Conservation (phyloP, 2,797 vertebrate species). For the Phataginus tricuspis region DNA sequence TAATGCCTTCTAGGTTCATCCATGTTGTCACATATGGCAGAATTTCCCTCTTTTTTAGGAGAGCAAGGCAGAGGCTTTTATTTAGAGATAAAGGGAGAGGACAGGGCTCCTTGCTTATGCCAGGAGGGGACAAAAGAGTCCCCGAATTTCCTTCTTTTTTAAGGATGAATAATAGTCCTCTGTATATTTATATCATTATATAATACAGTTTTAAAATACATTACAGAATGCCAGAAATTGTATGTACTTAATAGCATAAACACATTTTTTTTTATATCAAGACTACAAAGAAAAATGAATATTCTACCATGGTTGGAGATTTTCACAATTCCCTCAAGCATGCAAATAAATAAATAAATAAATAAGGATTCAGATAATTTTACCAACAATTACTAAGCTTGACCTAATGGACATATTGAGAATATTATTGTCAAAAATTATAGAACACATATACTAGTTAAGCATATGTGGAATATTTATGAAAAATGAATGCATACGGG, state of each 20-base stretch:
- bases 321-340: constrained; percentile 31
- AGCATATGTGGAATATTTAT: not conserved
- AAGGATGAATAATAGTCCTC: not conserved
- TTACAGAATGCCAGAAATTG: constrained; percentile 5
- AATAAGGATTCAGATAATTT: not conserved
- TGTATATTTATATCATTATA: not conserved
- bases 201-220: not conserved
- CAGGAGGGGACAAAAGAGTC: too few species aligned
- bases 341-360: not conserved
- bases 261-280: not conserved
- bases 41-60: not conserved
- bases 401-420: not conserved
- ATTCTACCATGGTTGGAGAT: not conserved
- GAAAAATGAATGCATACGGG: not conserved
- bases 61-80: too few species aligned
- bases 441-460: not conserved
- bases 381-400: constrained; percentile 19
- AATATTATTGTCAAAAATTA: not conserved
- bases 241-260: not conserved
- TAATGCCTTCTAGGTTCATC: not conserved
- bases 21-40: not conserved
- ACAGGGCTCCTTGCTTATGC: too few species aligned
- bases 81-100: too few species aligned
- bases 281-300: constrained; percentile 28
- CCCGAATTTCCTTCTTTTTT: not conserved